Conservation (phyloP, 2,888 invertebrate species). For the Ophonus ardosiacus region DNA sequence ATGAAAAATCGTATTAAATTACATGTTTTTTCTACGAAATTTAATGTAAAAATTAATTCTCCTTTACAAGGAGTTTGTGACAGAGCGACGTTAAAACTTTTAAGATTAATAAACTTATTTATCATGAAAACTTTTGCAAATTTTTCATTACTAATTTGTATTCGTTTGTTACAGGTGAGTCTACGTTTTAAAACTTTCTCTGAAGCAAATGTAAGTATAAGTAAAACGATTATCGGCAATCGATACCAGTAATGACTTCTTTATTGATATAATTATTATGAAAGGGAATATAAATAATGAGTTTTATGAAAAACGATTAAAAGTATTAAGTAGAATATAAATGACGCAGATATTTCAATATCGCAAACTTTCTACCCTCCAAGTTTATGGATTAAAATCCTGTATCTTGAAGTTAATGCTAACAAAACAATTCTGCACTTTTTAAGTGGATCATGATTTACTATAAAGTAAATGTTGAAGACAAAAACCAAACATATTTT, state of each 20-base stretch:
- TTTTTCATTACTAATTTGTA: not conserved
- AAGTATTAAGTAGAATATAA: not conserved
- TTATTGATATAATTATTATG: slow-evolving; percentile 23
- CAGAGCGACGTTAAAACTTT: not conserved
- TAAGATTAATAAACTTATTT: slow-evolving; percentile 32
- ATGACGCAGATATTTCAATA: not conserved
- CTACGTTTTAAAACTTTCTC: not conserved
- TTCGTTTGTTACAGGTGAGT: slow-evolving; percentile 25
- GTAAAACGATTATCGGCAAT: not conserved
- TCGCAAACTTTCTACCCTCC: no score
- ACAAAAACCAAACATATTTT: no score
- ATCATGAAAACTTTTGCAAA: slow-evolving; percentile 3
- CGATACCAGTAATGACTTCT: slow-evolving; percentile 6
- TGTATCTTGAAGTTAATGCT: no score
- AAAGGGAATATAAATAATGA: slow-evolving; percentile 13
- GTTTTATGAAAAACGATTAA: slow-evolving; percentile 1
- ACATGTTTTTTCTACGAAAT: slow-evolving; percentile 22
- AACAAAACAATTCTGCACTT: no score
- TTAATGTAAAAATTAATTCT: slow-evolving; percentile 31
- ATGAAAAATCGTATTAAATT: slow-evolving; percentile 45
- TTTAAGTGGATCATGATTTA: no score
- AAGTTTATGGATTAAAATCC: no score
- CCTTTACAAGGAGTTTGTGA: not conserved
- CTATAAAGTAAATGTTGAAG: no score
- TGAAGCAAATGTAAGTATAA: slow-evolving; percentile 25